phyloP scores from a whole-genome alignment of 2,797 vertebrate species.

The Intellagama lesueurii region DNA sequence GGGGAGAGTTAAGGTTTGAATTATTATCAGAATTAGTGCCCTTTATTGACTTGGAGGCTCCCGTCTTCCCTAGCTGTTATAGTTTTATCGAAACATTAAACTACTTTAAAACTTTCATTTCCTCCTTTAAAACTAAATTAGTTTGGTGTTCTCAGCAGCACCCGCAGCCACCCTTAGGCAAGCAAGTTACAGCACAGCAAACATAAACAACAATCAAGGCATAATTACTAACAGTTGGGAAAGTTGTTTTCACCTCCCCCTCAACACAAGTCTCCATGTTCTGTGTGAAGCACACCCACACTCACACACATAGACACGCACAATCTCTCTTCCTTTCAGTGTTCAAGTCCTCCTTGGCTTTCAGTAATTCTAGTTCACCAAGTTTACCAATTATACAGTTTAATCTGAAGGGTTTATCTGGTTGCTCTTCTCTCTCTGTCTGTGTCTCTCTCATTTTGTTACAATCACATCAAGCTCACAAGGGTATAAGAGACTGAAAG shows the following conservation, averaged over 20 bases:
- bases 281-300: slow-evolving; percentile 31
- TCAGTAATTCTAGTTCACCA: slow-evolving; percentile 57
- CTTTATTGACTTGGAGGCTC: slow-evolving; percentile 73
- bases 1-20: slow-evolving; percentile 77
- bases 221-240: slow-evolving; percentile 77
- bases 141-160: slow-evolving; percentile 76
- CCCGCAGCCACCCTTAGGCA: slow-evolving; percentile 74
- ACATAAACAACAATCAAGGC: slow-evolving; percentile 79
- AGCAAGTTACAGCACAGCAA: slow-evolving; percentile 75
- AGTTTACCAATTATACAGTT: slow-evolving; percentile 66
- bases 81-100: slow-evolving; percentile 79
- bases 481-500: neutral
- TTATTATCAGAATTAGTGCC: slow-evolving; percentile 79
- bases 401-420: slow-evolving; percentile 53
- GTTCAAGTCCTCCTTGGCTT: slow-evolving; percentile 57
- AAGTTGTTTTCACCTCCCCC: slow-evolving; percentile 38
- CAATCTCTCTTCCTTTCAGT: slow-evolving; percentile 58
- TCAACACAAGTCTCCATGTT: slow-evolving; percentile 54
- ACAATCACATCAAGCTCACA: neutral
- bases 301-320: neutral
- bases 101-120: slow-evolving; percentile 83
- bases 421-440: neutral
- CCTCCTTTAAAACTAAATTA: slow-evolving; percentile 81
- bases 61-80: slow-evolving; percentile 76
- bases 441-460: slow-evolving; percentile 42